Evolutionary conservation across 2,797 vertebrate species (phyloP).

Genomic region (Strix occidentalis): DNA sequence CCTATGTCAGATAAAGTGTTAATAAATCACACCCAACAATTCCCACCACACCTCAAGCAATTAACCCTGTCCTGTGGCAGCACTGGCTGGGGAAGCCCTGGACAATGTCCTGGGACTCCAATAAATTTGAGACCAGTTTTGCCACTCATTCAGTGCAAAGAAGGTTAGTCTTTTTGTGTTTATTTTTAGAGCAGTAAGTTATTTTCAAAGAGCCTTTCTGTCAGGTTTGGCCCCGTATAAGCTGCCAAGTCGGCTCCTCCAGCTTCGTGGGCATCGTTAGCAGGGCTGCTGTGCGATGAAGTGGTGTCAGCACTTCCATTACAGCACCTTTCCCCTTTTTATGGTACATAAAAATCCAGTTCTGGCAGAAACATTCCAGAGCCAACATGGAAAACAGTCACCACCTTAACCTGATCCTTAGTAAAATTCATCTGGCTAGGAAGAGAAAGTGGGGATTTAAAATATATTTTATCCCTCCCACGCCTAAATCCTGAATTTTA

Average conservation of each 20-base stretch:
- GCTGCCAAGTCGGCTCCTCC: not conserved
- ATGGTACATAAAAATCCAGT: not conserved
- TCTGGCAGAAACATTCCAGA: not conserved
- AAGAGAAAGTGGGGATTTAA: not conserved
- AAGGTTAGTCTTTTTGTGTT: not conserved
- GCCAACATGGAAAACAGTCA: not conserved
- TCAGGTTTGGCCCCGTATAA: not conserved
- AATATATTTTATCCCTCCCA: not conserved
- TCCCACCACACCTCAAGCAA: not conserved
- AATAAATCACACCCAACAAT: not conserved
- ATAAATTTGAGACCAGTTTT: not conserved
- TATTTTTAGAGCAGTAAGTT: conserved; percentile 32
- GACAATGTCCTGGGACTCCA: not conserved
- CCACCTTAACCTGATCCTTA: not conserved
- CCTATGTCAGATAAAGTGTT: not conserved
- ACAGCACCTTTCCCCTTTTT: not conserved
- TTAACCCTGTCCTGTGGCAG: not conserved
- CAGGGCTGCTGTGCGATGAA: not conserved
- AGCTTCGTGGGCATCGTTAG: not conserved
- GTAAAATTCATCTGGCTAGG: not conserved
- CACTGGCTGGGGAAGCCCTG: not conserved
- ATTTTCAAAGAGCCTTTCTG: conserved; percentile 5
- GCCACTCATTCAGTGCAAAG: not conserved
- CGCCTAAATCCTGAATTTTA: not conserved
- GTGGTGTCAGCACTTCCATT: conserved; percentile 26